phyloP scores from a whole-genome alignment of 2,113 vertebrate genomes.

The Cettia cetti region DNA sequence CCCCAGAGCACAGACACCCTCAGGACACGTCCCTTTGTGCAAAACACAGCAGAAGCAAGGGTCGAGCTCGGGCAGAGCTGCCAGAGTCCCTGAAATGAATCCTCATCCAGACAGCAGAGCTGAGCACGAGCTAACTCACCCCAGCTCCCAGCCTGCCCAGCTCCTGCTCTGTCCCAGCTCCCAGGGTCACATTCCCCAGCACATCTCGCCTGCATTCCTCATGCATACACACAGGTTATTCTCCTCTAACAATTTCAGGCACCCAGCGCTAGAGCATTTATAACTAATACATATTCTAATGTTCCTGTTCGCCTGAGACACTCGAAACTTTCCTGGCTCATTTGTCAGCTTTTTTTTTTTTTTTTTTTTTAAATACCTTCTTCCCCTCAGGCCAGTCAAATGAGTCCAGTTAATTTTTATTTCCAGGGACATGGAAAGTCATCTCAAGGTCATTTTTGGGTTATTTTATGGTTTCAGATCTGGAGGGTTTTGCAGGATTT shows the following conservation, averaged over 20 bases:
- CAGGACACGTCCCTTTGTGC: background rate
- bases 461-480: constrained; percentile 12
- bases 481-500: constrained; percentile 13
- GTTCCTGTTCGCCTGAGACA: constrained; percentile 26
- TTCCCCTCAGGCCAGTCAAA: constrained; percentile 49
- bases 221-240: background rate
- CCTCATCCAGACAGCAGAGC: rapidly evolving
- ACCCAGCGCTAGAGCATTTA: background rate
- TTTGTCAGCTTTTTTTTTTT: constrained; percentile 12
- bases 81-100: background rate
- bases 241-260: background rate
- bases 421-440: background rate
- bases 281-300: constrained; percentile 40
- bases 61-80: background rate
- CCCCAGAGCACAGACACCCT: rapidly evolving
- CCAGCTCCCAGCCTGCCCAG: rapidly evolving
- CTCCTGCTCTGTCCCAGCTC: background rate
- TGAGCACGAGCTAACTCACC: rapidly evolving
- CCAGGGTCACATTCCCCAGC: background rate
- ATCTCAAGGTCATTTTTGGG: constrained; percentile 55
- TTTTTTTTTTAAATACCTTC: background rate
- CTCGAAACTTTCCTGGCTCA: constrained; percentile 10
- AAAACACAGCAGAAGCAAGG: background rate
- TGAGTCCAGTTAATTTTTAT: constrained; percentile 58
- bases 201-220: background rate